A percentile compares a stretch with the other conserved stretches of the same genome.
Evolutionary conservation across 2,797 vertebrate genomes (phyloP).

Genomic region (Intellagama lesueurii): DNA sequence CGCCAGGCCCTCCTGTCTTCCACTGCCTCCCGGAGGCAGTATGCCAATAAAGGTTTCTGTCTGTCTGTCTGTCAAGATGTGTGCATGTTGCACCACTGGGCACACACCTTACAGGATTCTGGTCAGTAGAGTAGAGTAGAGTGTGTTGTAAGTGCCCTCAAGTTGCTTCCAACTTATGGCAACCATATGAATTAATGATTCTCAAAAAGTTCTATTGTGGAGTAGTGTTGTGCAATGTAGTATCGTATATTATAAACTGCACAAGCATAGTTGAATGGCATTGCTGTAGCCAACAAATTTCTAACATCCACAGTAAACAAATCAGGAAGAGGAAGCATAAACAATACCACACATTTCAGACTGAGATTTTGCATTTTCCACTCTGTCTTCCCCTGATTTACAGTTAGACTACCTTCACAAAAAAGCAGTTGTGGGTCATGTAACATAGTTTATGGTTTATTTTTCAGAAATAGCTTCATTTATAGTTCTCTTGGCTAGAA

Average conservation of each 20-base stretch:
- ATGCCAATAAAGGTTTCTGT: too few relatives aligned
- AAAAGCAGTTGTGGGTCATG: neutral
- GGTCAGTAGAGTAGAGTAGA: too few relatives aligned
- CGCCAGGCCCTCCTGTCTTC: too few relatives aligned
- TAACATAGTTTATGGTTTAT: neutral
- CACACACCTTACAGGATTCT: too few relatives aligned
- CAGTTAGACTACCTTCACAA: conserved; percentile 50
- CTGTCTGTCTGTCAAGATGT: too few relatives aligned
- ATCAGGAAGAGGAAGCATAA: neutral
- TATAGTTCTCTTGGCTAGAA: conserved; percentile 5
- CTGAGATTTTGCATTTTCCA: conserved; percentile 55
- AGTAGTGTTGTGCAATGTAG: neutral
- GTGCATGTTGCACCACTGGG: too few relatives aligned
- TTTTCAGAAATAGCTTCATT: conserved; percentile 26
- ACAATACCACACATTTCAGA: conserved; percentile 26
- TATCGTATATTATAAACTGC: neutral
- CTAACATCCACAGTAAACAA: neutral
- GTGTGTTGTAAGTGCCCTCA: too few relatives aligned
- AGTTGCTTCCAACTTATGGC: too few relatives aligned
- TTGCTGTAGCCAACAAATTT: neutral
- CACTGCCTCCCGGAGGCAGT: too few relatives aligned
- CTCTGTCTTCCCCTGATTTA: conserved; percentile 55
- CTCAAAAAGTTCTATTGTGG: too few relatives aligned
- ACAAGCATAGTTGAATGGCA: neutral
- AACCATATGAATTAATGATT: too few relatives aligned